Evolutionary conservation across 2,888 invertebrate species (phyloP), one percentile per base, ranked within the genome.

Genomic region (Orchestes rusci): DNA sequence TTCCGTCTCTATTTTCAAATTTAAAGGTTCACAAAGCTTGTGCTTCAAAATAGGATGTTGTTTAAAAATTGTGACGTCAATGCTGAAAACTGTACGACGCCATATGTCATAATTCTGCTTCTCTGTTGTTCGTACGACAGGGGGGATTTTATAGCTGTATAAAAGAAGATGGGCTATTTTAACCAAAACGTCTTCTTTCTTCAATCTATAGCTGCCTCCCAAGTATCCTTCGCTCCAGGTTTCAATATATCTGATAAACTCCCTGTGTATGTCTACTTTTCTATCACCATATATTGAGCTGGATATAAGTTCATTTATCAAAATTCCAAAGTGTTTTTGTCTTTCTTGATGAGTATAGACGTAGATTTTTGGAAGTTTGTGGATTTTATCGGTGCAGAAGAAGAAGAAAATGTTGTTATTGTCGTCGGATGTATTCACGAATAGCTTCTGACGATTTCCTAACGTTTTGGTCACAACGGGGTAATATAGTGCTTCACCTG

Each of bases 101-200:
- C 56, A 56, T 31, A 31, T 31, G 12, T n/a, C 10, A 31, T 31
- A 31, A 13, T 31, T 31, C 8, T 31, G 31, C 13, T 10, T 13
- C 12, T 4, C 38, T 39, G 28, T 52, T 55, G 34, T 33, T 42
- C 15, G 28, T 17, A 12, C 29, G 13, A 48, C 39, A 5, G 55
- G 54, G 5, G 43, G 29, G 10, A 50, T 33, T 12, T 43, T 42
- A 29, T 41, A 55, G 2, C 39, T 39, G 5, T 15, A 37, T 23
- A 58, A 36, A 5, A 58, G 40, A 13, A 58, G 37, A 32, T 58
- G 53, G 1, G 54, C 56, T n/a, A 58, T 12, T 43, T 56, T 58
- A 4, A 58, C 43, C 13, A 55, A 28, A 10, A 56, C 47, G 31
- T 57, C 58, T 28, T 49, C 51, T 46, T 55, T 58, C 4, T 45